Percentiles rank a stretch among this genome's conserved stretches.
Evolutionary conservation across 2,113 vertebrate species (phyloP).

Genomic region (Oncorhynchus nerka): DNA sequence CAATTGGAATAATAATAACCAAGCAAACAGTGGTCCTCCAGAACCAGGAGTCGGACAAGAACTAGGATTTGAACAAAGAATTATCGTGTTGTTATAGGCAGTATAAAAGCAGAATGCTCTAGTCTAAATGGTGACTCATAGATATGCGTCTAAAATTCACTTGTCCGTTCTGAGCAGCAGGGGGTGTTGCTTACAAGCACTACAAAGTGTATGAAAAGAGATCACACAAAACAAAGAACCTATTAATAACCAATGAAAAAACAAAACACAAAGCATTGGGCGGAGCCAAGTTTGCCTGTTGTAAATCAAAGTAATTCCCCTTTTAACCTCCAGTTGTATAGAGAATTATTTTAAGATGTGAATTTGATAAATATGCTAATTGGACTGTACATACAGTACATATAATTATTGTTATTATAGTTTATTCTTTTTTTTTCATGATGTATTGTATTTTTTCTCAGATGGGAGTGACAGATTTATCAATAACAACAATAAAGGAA

Average conservation of each 20-base stretch:
- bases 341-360: conserved; percentile 30
- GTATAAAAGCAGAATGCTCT: too few species aligned
- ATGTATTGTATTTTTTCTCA: conserved; percentile 43
- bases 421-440: conserved; percentile 57
- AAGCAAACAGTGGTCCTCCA: too few species aligned
- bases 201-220: not conserved
- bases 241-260: not conserved
- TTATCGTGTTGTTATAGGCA: too few species aligned
- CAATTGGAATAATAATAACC: too few species aligned
- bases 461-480: conserved; percentile 55
- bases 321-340: conserved; percentile 50
- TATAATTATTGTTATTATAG: conserved; percentile 30
- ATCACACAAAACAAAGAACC: not conserved
- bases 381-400: conserved; percentile 49
- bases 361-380: conserved; percentile 45
- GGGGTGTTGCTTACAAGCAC: not conserved
- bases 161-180: not conserved
- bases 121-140: too few species aligned
- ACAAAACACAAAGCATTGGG: conserved; percentile 6
- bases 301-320: conserved; percentile 34
- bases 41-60: too few species aligned
- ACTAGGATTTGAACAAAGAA: too few species aligned
- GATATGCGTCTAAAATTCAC: too few species aligned
- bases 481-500: conserved; percentile 55
- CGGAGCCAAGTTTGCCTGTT: conserved; percentile 37